Evolutionary conservation across 2,888 invertebrate genomes (phyloP).

Genomic region (Cephus runcator): DNA sequence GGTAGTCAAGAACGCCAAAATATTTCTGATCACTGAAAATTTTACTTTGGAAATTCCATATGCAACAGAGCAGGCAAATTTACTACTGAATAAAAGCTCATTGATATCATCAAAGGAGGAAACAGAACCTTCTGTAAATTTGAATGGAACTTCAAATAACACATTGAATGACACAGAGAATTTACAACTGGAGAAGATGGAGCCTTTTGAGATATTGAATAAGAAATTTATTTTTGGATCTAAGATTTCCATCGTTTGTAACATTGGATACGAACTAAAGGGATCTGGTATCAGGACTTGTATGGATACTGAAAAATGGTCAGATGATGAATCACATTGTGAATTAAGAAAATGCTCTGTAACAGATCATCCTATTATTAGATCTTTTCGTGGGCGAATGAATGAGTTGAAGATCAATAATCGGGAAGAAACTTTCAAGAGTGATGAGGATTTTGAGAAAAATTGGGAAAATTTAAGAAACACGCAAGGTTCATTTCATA

Average conservation of each 20-base stretch:
- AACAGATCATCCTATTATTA: constrained; percentile 35
- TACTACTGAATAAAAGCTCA: not conserved
- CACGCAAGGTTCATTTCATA: not conserved
- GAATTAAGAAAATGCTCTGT: constrained; percentile 46
- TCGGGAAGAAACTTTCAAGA: not conserved
- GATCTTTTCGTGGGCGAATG: constrained; percentile 10
- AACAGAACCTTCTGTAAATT: not conserved
- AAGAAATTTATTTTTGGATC: constrained; percentile 34
- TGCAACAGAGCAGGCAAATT: not conserved
- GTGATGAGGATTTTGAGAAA: constrained; percentile 15
- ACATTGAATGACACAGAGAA: constrained; percentile 17
- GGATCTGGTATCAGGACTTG: constrained; percentile 70
- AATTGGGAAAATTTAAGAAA: constrained; percentile 11
- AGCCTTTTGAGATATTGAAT: constrained; percentile 1
- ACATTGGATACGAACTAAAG: constrained; percentile 69
- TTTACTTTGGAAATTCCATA: constrained; percentile 15
- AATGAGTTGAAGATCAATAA: constrained; percentile 4
- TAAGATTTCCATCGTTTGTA: constrained; percentile 61
- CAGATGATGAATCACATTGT: constrained; percentile 69
- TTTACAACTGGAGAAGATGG: constrained; percentile 10
- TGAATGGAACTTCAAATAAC: constrained; percentile 8
- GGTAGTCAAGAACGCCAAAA: constrained; percentile 30
- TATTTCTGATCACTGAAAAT: constrained; percentile 26
- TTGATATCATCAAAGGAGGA: not conserved
- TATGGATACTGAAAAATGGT: constrained; percentile 72